phyloP scores from a whole-genome alignment of 2,113 vertebrate species.

The Ceyx cyanopectus region DNA sequence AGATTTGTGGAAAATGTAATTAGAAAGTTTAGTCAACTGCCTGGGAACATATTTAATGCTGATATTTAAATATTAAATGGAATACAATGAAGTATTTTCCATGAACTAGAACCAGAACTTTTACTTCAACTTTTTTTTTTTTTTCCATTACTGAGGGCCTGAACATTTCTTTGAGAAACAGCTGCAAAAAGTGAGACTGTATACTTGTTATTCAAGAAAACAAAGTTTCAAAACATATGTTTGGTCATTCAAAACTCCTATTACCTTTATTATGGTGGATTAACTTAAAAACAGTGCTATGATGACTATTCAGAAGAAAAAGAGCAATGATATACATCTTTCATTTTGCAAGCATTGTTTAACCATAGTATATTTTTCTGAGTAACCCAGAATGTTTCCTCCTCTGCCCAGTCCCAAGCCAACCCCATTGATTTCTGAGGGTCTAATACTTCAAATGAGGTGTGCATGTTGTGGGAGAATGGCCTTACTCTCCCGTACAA shows the following conservation, averaged over 20 bases:
- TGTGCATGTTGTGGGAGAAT: background rate
- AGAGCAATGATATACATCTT: background rate
- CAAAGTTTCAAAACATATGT: background rate
- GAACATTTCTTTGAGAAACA: background rate
- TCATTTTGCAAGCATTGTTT: background rate
- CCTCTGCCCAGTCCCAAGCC: background rate
- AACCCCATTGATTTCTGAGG: background rate
- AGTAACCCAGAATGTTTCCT: background rate
- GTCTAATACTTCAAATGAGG: background rate
- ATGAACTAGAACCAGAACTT: conserved; percentile 12
- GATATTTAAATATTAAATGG: conserved; percentile 27
- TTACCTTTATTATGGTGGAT: background rate
- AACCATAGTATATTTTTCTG: background rate
- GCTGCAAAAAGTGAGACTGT: background rate
- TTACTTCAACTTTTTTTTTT: background rate
- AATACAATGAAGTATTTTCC: conserved; percentile 30
- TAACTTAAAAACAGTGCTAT: background rate
- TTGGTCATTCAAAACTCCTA: background rate
- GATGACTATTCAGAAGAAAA: background rate
- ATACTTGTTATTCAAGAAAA: background rate
- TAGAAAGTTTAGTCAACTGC: background rate
- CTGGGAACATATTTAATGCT: background rate
- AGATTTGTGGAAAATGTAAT: background rate
- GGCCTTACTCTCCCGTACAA: background rate
- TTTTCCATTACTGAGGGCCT: background rate